These are phyloP conservation scores for Oriolus oriolus DNA, from an alignment of 2,113 vertebrate species.

Conservation along the genomic window DNA sequence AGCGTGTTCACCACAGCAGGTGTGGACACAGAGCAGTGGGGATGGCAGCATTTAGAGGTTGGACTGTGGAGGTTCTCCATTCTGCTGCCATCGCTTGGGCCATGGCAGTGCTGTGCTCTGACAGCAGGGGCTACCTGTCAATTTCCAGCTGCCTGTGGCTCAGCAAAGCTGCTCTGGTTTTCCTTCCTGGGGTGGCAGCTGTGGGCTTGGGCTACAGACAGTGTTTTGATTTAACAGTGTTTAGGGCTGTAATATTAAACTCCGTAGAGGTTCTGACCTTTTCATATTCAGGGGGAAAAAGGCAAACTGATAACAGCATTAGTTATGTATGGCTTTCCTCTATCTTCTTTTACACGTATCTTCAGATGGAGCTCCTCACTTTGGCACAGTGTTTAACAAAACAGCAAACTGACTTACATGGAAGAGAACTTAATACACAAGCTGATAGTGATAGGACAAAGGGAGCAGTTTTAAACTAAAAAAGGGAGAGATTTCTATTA, in stretches of 20 bases:
- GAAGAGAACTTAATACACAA: neutral
- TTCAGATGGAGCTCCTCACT: neutral
- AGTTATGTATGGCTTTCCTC: accelerated
- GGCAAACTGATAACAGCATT: neutral
- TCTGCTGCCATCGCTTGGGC: neutral
- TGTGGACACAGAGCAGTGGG: neutral
- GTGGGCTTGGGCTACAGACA: neutral
- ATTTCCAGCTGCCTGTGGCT: neutral
- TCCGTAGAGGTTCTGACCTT: neutral
- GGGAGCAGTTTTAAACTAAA: neutral
- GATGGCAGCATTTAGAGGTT: neutral
- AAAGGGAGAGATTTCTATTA: neutral
- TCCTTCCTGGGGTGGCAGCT: neutral
- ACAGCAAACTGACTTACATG: neutral
- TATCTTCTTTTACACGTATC: neutral
- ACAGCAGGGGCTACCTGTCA: neutral
- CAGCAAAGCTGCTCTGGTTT: neutral
- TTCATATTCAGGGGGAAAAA: neutral
- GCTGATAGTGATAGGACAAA: neutral
- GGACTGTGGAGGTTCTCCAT: accelerated
- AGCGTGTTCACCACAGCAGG: neutral
- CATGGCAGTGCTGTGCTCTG: neutral
- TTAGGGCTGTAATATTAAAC: neutral
- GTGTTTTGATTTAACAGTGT: neutral
- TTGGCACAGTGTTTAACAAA: neutral